A percentile compares a stretch with the other conserved stretches of the same genome.
Evolutionary conservation across 2,888 invertebrate species (phyloP).

Genomic region (Heliconius cydno): DNA sequence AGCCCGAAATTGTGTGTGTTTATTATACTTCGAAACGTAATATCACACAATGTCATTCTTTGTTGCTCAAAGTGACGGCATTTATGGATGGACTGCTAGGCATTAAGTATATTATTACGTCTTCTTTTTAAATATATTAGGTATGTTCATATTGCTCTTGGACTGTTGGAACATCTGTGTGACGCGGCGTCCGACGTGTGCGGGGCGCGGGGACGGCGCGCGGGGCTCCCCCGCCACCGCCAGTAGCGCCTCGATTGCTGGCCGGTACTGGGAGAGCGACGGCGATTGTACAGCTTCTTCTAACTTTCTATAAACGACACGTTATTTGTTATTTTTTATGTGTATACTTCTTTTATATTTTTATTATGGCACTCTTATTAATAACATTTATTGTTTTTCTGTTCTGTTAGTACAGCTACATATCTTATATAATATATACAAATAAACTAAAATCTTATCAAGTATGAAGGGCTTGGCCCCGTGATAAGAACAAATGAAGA

Average conservation of each 20-base stretch:
- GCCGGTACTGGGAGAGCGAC: constrained; percentile 66
- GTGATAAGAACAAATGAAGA: no score
- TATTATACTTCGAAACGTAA: no score
- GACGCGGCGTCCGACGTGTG: constrained; percentile 74
- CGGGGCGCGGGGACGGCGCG: constrained; percentile 56
- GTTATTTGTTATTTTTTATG: not conserved
- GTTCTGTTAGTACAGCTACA: no score
- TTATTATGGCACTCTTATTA: not conserved
- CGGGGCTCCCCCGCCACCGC: constrained; percentile 56
- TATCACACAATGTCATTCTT: no score
- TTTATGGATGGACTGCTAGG: not conserved
- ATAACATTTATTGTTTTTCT: not conserved
- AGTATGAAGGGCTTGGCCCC: no score
- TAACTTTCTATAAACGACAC: constrained; percentile 62
- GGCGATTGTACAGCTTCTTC: constrained; percentile 73
- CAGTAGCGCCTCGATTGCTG: constrained; percentile 71
- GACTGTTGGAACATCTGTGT: constrained; percentile 79
- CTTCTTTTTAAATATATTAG: constrained; percentile 80
- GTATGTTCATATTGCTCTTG: constrained; percentile 76
- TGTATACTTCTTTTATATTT: not conserved
- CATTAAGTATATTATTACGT: constrained; percentile 56
- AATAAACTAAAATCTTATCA: no score
- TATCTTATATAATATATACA: no score
- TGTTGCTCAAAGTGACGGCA: not conserved
- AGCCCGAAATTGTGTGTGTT: no score